phyloP scores from a whole-genome alignment of 2,888 invertebrate species.

The Schizotus pectinicornis region DNA sequence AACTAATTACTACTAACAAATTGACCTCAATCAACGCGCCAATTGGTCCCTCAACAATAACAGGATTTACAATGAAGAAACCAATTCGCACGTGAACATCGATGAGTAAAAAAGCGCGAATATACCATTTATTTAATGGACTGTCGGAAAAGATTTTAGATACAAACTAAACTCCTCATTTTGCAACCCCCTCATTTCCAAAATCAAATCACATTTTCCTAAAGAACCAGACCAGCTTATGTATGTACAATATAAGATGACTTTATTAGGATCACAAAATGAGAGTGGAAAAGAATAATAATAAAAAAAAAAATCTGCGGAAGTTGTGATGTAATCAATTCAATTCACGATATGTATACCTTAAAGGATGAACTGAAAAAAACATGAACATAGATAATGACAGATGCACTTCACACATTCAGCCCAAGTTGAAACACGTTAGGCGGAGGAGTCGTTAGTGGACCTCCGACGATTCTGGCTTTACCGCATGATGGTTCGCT shows the following conservation, averaged over 20 bases:
- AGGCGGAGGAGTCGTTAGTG: slow-evolving; percentile 63
- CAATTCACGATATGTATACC: slow-evolving; percentile 50
- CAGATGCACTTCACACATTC: slow-evolving; percentile 47
- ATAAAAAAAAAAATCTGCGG: neutral
- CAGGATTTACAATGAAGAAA: slow-evolving; percentile 27
- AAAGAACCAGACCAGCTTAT: slow-evolving; percentile 32
- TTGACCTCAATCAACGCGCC: slow-evolving; percentile 5
- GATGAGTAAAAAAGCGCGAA: slow-evolving; percentile 27
- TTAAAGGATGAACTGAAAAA: slow-evolving; percentile 32
- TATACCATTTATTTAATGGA: slow-evolving; percentile 28
- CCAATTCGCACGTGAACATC: slow-evolving; percentile 12
- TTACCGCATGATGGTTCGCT: slow-evolving; percentile 80
- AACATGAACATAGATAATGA: slow-evolving; percentile 36
- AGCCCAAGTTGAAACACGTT: slow-evolving; percentile 41
- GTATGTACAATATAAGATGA: slow-evolving; percentile 26
- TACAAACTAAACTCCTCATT: slow-evolving; percentile 40
- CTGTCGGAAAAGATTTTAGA: slow-evolving; percentile 23
- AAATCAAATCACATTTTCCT: slow-evolving; percentile 9
- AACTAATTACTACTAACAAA: slow-evolving; percentile 43
- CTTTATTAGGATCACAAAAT: slow-evolving; percentile 30
- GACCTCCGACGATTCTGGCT: slow-evolving; percentile 84
- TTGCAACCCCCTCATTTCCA: slow-evolving; percentile 32
- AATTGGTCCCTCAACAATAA: slow-evolving; percentile 14
- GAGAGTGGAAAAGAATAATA: slow-evolving; percentile 19
- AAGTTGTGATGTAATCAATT: slow-evolving; percentile 34